phyloP scores from a whole-genome alignment of 1,140 invertebrate species.

The Lasioglossum baleicum region DNA sequence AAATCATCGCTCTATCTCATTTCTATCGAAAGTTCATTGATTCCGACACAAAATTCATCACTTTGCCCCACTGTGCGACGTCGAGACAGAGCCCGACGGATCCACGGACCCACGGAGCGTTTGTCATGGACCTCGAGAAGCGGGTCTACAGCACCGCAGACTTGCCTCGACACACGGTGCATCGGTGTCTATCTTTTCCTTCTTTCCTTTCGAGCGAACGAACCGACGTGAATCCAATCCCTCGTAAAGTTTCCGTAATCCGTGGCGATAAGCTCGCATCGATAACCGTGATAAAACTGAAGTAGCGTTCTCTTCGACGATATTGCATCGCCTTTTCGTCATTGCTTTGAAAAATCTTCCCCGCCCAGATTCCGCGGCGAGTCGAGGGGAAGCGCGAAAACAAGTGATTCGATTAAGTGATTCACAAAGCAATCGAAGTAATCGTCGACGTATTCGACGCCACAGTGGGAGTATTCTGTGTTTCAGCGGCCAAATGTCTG shows the following conservation, averaged over 20 bases:
- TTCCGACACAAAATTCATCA: no score
- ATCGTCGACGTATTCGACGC: no score
- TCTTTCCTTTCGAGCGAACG: background rate
- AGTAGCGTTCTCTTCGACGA: background rate
- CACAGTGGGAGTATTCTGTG: no score
- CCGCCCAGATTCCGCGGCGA: background rate
- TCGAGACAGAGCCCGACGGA: no score
- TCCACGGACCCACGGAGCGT: background rate
- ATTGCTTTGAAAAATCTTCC: background rate
- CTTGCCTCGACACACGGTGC: conserved; percentile 10
- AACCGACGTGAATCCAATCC: background rate
- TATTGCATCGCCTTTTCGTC: background rate
- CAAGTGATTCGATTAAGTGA: background rate
- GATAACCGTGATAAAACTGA: conserved; percentile 20
- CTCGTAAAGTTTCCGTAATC: conserved; percentile 28
- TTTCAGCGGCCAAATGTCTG: no score
- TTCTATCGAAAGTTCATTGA: no score
- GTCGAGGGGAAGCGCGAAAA: background rate
- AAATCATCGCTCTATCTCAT: no score
- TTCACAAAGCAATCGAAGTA: no score
- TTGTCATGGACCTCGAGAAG: conserved; percentile 22
- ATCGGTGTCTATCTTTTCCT: background rate
- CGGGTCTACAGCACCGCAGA: conserved; percentile 33
- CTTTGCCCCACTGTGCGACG: no score
- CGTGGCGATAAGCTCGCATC: conserved; percentile 29